Evolutionary conservation across 1,140 invertebrate species (phyloP), one percentile per base, ranked within the genome.

Genomic region (Drosophila simulans): DNA sequence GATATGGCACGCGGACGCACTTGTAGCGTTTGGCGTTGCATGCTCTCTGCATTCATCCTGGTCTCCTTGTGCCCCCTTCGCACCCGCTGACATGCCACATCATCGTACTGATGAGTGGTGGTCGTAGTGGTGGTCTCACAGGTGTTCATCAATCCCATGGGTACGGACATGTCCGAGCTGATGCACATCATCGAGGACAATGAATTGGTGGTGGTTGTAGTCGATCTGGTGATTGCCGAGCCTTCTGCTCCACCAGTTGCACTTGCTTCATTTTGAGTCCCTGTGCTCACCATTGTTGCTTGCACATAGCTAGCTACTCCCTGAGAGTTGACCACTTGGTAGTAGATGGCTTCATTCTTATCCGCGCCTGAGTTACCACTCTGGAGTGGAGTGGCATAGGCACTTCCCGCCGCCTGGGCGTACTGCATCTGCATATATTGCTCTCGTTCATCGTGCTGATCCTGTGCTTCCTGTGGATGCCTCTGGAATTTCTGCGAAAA

Each of bases 91-190:
- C 73, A 78, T 0, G 79, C 80, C 22, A 90, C 90, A 57, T 91
- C 88, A 40, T 92, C 91, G 46, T 92, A 92, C 42, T 92, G 91
- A 73, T 92, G 91, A 5, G 91, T 92, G 8, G 81, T 86, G 7
- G 81, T 82, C 22, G 81, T 84, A 0, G 85, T 89, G 5, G 90
- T 86, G 2, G 82, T 76, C 35, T 83, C 84, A 3, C 72, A 72
- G 0, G 77, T 69, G 39, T 63, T 91, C 0, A 64, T 60, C 42
- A 65, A 54, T 5, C 77, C 84, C 80, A 92, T 85, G 0, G 91
- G 91, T 57, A 92, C 79, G 11, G 91, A 92, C 56, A 91, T 80
- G 20, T 92, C 91, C 1, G 91, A 92, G 27, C 91, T 92, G 8
- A 89, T 72, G 54, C 86, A 90, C 53, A 91, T 39, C 46, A 91